These are phyloP conservation scores for Xanthorhoe spadicearia DNA, from an alignment of 2,888 invertebrate species.

Conservation along the genomic window DNA sequence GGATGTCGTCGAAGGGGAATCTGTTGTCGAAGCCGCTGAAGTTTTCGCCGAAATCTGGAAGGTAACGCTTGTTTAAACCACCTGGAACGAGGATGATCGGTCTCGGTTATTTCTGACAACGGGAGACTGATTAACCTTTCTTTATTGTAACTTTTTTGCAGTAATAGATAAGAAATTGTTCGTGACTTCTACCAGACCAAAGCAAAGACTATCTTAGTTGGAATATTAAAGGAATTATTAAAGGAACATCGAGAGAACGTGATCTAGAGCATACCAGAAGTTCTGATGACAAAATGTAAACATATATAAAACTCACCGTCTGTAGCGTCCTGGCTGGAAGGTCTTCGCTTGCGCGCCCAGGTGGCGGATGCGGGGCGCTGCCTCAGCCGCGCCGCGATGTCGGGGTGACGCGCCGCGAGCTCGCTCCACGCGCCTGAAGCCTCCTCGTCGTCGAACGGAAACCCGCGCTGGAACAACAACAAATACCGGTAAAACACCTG, in stretches of 20 bases:
- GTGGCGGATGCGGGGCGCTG: constrained; percentile 80
- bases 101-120: constrained; percentile 10
- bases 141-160: neutral
- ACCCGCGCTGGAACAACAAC: constrained; percentile 82
- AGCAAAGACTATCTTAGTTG: too few species aligned
- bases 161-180: too few species aligned
- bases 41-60: constrained; percentile 80
- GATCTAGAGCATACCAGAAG: too few species aligned
- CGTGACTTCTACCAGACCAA: neutral
- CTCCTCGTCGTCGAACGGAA: constrained; percentile 88
- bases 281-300: too few species aligned
- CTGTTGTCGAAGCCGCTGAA: constrained; percentile 82
- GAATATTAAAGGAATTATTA: too few species aligned
- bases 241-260: too few species aligned
- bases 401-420: constrained; percentile 89
- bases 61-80: constrained; percentile 59
- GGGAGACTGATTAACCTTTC: neutral
- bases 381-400: constrained; percentile 89
- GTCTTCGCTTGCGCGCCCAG: constrained; percentile 78
- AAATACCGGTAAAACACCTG: constrained; percentile 11
- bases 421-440: constrained; percentile 87
- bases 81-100: constrained; percentile 49
- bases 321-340: constrained; percentile 76
- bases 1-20: constrained; percentile 83
- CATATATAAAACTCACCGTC: constrained; percentile 64